Conservation (phyloP, 2,888 invertebrate species). For the Neocrepidodera transversa region DNA sequence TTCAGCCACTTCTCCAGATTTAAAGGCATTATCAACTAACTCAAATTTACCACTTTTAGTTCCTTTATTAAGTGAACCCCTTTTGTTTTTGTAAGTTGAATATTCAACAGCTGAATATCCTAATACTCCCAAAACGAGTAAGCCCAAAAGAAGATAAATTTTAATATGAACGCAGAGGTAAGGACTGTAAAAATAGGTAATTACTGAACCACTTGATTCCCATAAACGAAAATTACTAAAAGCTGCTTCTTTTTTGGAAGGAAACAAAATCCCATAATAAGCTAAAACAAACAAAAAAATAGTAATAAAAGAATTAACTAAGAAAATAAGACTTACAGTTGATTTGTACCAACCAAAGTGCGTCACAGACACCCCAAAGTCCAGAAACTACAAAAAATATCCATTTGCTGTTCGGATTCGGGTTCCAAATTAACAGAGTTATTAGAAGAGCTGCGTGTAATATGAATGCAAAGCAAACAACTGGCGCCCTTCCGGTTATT, state of each 20-base stretch:
- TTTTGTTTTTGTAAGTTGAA: conserved; percentile 60
- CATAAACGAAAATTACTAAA: conserved; percentile 92
- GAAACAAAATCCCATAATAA: conserved; percentile 85
- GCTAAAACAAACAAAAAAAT: conserved; percentile 61
- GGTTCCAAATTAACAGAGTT: conserved; percentile 75
- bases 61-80: conserved; percentile 52
- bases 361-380: conserved; percentile 89
- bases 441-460: conserved; percentile 75
- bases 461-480: conserved; percentile 77
- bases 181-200: conserved; percentile 82
- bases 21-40: conserved; percentile 56
- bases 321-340: conserved; percentile 71
- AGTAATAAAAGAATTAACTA: not conserved
- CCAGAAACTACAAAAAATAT: conserved; percentile 82
- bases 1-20: conserved; percentile 55
- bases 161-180: conserved; percentile 78
- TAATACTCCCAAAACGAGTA: conserved; percentile 74
- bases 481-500: conserved; percentile 78
- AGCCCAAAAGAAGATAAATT: conserved; percentile 70
- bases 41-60: conserved; percentile 53
- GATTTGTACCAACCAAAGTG: conserved; percentile 90
- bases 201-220: conserved; percentile 90
- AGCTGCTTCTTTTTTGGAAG: conserved; percentile 85
- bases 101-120: conserved; percentile 77
- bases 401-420: conserved; percentile 70